phyloP scores from a whole-genome alignment of 2,888 invertebrate species.

The Drosophila aldrichi region DNA sequence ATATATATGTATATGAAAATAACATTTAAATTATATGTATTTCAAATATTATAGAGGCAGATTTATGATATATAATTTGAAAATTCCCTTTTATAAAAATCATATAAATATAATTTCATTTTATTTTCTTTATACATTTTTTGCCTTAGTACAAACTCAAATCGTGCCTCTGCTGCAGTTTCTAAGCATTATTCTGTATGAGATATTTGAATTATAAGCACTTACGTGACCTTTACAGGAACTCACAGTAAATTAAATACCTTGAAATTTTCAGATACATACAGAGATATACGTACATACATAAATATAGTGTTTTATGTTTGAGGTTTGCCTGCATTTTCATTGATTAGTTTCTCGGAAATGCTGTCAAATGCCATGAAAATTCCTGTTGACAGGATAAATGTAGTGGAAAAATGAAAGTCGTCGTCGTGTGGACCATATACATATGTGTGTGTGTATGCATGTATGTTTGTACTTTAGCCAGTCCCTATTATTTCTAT shows the following conservation, averaged over 20 bases:
- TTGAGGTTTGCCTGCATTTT: conserved; percentile 23
- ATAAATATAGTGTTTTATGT: neutral
- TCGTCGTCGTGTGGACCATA: conserved; percentile 1
- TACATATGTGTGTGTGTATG: neutral
- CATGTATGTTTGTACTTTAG: neutral
- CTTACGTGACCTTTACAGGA: conserved; percentile 47
- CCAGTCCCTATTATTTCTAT: conserved; percentile 15
- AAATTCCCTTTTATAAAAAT: neutral
- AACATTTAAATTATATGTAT: too few relatives aligned
- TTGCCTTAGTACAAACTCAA: neutral
- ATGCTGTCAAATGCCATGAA: conserved; percentile 54
- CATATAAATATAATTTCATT: neutral
- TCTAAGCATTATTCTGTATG: conserved; percentile 1
- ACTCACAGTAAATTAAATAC: neutral
- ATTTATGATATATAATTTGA: neutral
- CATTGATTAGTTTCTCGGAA: conserved; percentile 44
- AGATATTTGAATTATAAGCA: conserved; percentile 1
- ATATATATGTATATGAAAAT: neutral
- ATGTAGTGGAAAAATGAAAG: conserved; percentile 45
- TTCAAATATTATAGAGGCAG: too few relatives aligned
- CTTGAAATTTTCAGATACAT: conserved; percentile 1
- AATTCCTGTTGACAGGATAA: conserved; percentile 54
- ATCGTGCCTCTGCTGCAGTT: conserved; percentile 38
- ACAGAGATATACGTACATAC: neutral
- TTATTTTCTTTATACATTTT: neutral